phyloP scores from a whole-genome alignment of 2,797 vertebrate genomes.

The Gymnopithys bicolor region DNA sequence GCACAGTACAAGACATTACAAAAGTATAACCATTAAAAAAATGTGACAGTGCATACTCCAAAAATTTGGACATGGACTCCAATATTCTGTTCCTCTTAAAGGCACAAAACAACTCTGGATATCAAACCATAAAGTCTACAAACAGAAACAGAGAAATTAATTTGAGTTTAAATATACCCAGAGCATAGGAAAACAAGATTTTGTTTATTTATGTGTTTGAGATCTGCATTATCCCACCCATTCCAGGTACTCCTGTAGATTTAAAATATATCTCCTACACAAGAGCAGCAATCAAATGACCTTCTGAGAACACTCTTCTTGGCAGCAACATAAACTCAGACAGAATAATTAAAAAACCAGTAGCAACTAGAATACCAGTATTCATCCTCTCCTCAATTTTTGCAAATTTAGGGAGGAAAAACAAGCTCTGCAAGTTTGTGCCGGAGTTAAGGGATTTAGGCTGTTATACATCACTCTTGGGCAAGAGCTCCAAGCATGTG shows the following conservation, averaged over 20 bases:
- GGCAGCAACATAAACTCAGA: background rate
- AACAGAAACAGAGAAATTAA: background rate
- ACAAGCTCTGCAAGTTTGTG: background rate
- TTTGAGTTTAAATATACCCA: background rate
- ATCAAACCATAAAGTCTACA: background rate
- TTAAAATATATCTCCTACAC: background rate
- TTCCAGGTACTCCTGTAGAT: background rate
- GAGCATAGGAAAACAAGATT: background rate
- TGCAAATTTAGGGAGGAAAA: background rate
- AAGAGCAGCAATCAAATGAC: background rate
- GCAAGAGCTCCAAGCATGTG: background rate
- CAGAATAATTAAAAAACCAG: background rate
- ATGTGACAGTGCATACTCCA: background rate
- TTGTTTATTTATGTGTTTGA: background rate
- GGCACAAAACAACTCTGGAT: background rate
- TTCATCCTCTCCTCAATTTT: background rate
- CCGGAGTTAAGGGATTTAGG: background rate
- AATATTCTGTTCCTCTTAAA: background rate
- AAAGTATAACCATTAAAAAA: background rate
- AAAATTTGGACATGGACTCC: background rate
- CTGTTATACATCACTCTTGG: background rate
- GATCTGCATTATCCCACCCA: background rate
- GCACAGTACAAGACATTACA: background rate
- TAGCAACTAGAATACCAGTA: background rate
- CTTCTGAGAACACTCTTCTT: background rate